Conservation (phyloP, 2,113 vertebrate species). For the Patagioenas fasciata region DNA sequence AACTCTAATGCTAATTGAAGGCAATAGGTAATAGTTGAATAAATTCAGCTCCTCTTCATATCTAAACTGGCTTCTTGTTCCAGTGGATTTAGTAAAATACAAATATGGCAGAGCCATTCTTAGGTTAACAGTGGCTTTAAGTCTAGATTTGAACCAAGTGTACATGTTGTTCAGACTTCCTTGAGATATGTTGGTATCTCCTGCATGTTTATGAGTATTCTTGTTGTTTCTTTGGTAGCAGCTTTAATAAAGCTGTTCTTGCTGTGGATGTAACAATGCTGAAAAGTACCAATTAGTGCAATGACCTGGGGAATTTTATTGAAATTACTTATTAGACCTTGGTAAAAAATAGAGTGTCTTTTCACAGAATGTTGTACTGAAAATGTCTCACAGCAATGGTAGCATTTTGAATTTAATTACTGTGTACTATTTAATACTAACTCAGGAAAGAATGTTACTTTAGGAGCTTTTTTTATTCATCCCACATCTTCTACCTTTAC, state of each 20-base stretch:
- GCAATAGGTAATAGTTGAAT: background rate
- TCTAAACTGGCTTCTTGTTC: background rate
- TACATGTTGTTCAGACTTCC: background rate
- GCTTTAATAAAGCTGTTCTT: background rate
- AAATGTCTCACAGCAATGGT: background rate
- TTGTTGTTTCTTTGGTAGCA: background rate
- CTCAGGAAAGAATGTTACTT: background rate
- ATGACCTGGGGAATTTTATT: background rate
- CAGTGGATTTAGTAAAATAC: background rate
- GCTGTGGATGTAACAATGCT: background rate
- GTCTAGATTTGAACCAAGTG: background rate
- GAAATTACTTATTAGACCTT: background rate
- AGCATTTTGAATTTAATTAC: background rate
- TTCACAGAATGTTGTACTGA: background rate
- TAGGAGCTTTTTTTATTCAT: background rate
- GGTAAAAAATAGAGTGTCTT: background rate
- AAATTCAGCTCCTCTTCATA: background rate
- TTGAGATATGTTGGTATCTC: background rate
- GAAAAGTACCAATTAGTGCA: background rate
- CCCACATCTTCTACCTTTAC: background rate
- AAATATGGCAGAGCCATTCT: background rate
- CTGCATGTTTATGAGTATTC: background rate
- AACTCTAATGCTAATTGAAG: background rate
- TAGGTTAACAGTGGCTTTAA: background rate
- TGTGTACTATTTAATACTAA: background rate